Conservation (phyloP, 2,888 invertebrate genomes). For the Erebia ligea region DNA sequence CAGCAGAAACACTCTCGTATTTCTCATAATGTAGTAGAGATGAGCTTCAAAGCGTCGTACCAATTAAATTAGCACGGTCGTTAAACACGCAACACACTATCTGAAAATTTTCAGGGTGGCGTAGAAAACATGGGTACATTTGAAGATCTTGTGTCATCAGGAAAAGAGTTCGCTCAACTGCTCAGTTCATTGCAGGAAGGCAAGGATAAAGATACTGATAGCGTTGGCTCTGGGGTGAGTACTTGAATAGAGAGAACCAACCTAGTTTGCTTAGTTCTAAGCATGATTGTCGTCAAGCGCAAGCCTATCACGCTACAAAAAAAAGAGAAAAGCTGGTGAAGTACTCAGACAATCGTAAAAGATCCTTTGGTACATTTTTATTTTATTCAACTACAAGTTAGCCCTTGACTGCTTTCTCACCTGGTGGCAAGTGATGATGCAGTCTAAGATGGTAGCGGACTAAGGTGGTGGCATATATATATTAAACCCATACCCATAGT, state of each 20-base stretch:
- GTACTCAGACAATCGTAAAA: background rate
- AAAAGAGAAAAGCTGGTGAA: constrained; percentile 1
- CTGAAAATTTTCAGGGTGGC: constrained; percentile 66
- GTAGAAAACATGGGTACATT: constrained; percentile 85
- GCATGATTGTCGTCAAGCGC: no score
- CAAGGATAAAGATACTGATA: constrained; percentile 68
- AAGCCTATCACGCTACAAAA: no score
- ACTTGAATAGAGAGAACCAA: constrained; percentile 50
- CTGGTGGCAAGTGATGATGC: no score
- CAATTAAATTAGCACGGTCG: background rate
- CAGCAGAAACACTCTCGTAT: no score
- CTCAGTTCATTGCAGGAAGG: constrained; percentile 70
- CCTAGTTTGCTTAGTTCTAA: no score
- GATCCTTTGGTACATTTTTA: background rate
- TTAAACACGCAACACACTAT: background rate
- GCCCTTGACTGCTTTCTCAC: no score
- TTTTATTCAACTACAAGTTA: no score
- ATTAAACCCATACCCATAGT: no score
- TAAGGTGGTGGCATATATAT: no score
- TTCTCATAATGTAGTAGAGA: no score
- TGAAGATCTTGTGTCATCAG: constrained; percentile 79
- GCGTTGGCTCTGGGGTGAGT: constrained; percentile 52
- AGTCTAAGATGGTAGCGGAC: no score
- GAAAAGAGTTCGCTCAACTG: constrained; percentile 84
- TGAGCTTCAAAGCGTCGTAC: background rate